Base-by-base conservation (phyloP, 2,888 invertebrate species). In the Nezara viridula region DNA sequence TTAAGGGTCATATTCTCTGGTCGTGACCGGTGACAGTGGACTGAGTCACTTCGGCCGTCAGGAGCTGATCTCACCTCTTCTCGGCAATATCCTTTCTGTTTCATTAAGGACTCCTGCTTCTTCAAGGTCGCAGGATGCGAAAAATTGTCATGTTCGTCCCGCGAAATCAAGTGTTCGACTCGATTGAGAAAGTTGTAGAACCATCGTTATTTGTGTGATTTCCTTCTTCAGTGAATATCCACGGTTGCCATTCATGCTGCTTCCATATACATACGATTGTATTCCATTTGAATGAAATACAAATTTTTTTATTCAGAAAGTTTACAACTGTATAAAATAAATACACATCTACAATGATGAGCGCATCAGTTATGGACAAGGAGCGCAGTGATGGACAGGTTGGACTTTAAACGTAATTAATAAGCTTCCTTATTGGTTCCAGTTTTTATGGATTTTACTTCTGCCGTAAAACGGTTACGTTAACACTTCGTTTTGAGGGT, bases 11-110 rank as follows among this genome's bases (percentile, higher is more conserved):
- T 88, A 88, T 81, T 85, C 81, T 37, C 37, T n/a, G 47, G 85
- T 81, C 88, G 85, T 81, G 88, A 52, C 55, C 40, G 88, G 88
- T 88, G 88, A 88, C 88, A 88, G 88, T 6, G 81, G n/a, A 24
- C 81, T 81, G 44, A 81, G 44, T 44, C 44, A 77, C 77, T 24
- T 3, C 21, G 77, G 7, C 44, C 77, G 24, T 77, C 44, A 24
- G 40, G 19, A 7, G 81, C 77, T 81, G 81, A 81, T 40, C 40
- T 81, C 81, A 81, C 44, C 77, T 10, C 81, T 21, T 21, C 21
- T 47, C 44, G n/a, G 14, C n/a, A 40, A 44, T 47, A 81, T 44
- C 81, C 81, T 81, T 73, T 73, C 66, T n/a, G 66, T 73, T 73
- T 73, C 66, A 37, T 73, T 73, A 37, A 73, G 37, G 32, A 27